These are phyloP conservation scores for Holothuria leucospilota DNA, from an alignment of 53 echinoderm and acorn worm genomes.

Conservation along the genomic window DNA sequence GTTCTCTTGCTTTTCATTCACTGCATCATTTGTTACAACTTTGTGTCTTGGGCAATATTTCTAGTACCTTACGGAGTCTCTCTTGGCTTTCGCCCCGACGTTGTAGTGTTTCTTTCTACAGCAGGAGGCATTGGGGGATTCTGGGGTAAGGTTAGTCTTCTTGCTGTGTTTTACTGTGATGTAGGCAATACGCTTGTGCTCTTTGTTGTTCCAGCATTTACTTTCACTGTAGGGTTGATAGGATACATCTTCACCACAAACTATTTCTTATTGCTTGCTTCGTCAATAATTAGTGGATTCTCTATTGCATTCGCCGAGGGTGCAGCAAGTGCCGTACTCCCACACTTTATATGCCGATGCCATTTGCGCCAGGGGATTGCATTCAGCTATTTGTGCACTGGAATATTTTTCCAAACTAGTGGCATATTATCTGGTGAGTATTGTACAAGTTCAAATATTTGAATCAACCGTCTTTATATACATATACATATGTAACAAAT, in stretches of 20 bases:
- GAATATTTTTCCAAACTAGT: background rate
- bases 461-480: too few relatives aligned
- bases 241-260: conserved; percentile 9
- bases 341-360: background rate
- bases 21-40: conserved; percentile 13
- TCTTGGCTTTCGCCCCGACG: background rate
- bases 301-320: background rate
- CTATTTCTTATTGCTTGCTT: background rate
- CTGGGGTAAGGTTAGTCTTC: background rate
- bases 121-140: conserved; percentile 34
- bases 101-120: conserved; percentile 1
- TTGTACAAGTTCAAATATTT: too few relatives aligned
- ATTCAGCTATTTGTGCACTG: conserved; percentile 4
- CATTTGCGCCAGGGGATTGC: background rate
- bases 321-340: background rate
- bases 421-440: conserved; percentile 11
- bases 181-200: background rate
- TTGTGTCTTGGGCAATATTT: conserved; percentile 18
- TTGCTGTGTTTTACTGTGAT: conserved; percentile 6
- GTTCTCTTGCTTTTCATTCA: conserved; percentile 16
- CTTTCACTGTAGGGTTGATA: background rate
- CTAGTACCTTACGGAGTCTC: background rate
- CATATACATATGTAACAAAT: too few relatives aligned
- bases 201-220: background rate
- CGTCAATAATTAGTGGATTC: conserved; percentile 23